Evolutionary conservation across 2,888 invertebrate species (phyloP), one percentile per base, ranked within the genome.

Genomic region (Coelinius sp.): DNA sequence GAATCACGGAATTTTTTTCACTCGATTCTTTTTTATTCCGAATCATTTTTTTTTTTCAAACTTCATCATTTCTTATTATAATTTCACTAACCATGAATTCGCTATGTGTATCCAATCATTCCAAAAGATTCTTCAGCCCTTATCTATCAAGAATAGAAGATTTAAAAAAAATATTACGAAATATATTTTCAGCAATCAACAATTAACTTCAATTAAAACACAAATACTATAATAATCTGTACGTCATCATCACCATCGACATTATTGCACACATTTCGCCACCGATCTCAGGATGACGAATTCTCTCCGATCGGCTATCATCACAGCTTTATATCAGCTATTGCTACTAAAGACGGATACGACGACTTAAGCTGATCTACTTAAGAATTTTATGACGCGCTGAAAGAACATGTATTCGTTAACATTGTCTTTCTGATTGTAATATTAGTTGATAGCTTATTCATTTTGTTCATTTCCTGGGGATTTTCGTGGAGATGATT

Each of bases 301-400:
- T 49, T 49, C 7, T 46, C 10, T n/a, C n/a, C 53, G 24, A 53
- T 25, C 59, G 27, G 8, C 31, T 49, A 25, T 65, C 65, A 46
- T 46, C 27, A 8, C 27, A 17, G 14, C 31, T 65, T 65, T 65
- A 65, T 65, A 65, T 31, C 24, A 14, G 14, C 20, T 27, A 65
- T 25, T 25, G 24, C 24, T 24, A 44, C 12, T 49, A 49, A 59
- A 65, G 44, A 65, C 65, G 44, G 46, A 44, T 65, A 25, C 17
- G 27, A 14, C 20, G 7, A 14, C n/a, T 41, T 68, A 68, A 68
- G 59, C 68, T 27, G 68, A 68, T 62, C 22, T 17, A 31, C 20
- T 49, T 68, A 62, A 68, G 62, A 41, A 53, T 59, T 7, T n/a
- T 20, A 31, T 59, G 59, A 59, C 59, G 59, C 20, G 14, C 25